Conservation (phyloP, 2,113 vertebrate species). For the Caloenas nicobarica region DNA sequence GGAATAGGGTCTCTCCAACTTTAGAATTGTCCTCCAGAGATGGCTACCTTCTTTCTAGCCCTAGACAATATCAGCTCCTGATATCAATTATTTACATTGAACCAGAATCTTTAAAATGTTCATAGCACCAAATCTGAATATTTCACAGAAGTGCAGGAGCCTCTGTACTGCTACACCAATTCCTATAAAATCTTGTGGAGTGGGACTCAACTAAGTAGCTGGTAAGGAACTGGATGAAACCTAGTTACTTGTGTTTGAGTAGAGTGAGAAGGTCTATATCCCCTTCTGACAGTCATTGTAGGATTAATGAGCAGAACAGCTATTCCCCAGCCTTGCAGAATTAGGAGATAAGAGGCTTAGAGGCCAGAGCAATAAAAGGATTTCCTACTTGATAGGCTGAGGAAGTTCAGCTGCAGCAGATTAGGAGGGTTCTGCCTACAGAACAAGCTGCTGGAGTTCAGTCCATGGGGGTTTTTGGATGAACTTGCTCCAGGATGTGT, state of each 20-base stretch:
- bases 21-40: neutral
- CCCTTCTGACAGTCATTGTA: neutral
- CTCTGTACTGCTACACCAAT: neutral
- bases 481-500: neutral
- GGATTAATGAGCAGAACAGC: slow-evolving; percentile 38
- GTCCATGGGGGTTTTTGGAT: neutral
- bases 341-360: slow-evolving; percentile 48
- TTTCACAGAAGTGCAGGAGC: neutral
- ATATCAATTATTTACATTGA: neutral
- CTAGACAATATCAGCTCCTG: neutral
- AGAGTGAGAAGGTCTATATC: neutral
- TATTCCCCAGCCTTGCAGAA: slow-evolving; percentile 19
- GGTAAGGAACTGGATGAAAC: slow-evolving; percentile 5
- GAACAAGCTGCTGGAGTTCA: neutral
- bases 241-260: slow-evolving; percentile 1
- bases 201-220: neutral
- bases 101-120: neutral
- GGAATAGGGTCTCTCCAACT: neutral
- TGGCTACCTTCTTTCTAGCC: neutral
- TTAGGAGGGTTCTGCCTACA: neutral
- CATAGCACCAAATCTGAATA: neutral
- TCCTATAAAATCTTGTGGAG: neutral
- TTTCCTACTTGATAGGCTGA: slow-evolving; percentile 47
- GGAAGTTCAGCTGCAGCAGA: slow-evolving; percentile 35
- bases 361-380: slow-evolving; percentile 43